Evolutionary conservation across 2,113 vertebrate genomes (phyloP), one percentile per base, ranked within the genome.

Genomic region (Megaleporinus macrocephalus): DNA sequence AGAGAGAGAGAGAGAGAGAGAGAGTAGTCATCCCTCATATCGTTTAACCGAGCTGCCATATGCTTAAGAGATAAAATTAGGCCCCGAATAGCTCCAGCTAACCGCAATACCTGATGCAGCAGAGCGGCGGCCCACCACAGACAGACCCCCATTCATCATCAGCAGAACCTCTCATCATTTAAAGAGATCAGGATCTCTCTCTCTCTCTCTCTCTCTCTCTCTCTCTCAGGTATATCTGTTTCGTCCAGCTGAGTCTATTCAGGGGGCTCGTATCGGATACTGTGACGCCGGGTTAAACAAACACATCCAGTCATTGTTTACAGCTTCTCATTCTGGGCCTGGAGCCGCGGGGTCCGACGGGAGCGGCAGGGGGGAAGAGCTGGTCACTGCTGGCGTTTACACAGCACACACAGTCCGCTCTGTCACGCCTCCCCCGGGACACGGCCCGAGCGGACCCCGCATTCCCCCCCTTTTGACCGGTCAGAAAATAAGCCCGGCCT

Each of bases 261-360:
- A 57, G 15, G 22, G 14, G 59, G 18, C 27, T 33, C 61, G 36
- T 55, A 69, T 75, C 77, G 51, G 72, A 69, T 70, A 65, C 18
- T 16, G 63, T 75, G 79, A 68, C 65, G 73, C 47, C 20, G 66
- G 76, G 79, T 82, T 79, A 87, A 68, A 82, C 77, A 82, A 84
- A 84, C 76, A 73, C 29, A 78, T 66, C 30, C 70, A 76, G 51
- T 33, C 80, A 79, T 65, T 73, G 73, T 83, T 70, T 73, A 80
- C 41, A 70, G 51, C 77, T 61, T 81, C 79, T 81, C 61, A 51
- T 30, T 20, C 51, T 80, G 30, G 36, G 24, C 29, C 30, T 61
- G 30, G 30, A 22, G 53, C 51, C 80, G 79, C 55, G 68, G 68
- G 76, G 68, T 70, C 74, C 51, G 30, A 74, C 61, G 75, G 78